Evolutionary conservation across 2,113 vertebrate species (phyloP), one percentile per base, ranked within the genome.

Genomic region (Mormoops blainvillei): DNA sequence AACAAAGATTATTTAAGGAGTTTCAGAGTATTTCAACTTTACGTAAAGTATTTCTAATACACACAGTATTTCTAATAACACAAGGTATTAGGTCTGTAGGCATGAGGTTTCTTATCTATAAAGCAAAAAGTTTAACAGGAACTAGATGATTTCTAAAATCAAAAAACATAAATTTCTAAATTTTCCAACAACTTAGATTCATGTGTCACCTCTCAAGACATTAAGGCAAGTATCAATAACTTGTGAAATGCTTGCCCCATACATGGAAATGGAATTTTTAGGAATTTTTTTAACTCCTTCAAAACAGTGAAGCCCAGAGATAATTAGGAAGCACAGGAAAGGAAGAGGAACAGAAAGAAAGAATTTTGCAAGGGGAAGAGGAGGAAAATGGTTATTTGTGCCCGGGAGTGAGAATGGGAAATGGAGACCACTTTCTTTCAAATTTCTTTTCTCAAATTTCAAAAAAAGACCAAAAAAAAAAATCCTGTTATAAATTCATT

Each of bases 201-300:
- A 43, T 24, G 54, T 36, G 63, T 96, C 45, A 84, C 77, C 58
- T 95, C 93, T 85, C 10, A 90, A 94, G 83, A 89, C 22, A 83
- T 41, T 76, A 81, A 95, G 67, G 67, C 26, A 92, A 93, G 83
- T 92, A 58, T 58, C 56, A 58, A 58, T 58, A 58, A 70, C 28
- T 45, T 65, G 87, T 84, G n/a, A 90, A 96, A 91, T 54, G 16
- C 52, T 58, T 80, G 24, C 50, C 43, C 90, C 43, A 12, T 48
- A 38, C 26, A 31, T 8, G 31, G 48, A 93, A 94, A 94, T 45
- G 28, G 3, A 5, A 38, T 93, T 78, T 81, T 71, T 36, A 22
- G 28, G 14, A 33, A n/a, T 61, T 73, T 81, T 38, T 56, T 68
- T 36, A 67, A 67, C 31, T 84, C 87, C 50, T 97, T 84, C 65